Conservation (phyloP, 2,888 invertebrate genomes). For the Julus scandinavius region DNA sequence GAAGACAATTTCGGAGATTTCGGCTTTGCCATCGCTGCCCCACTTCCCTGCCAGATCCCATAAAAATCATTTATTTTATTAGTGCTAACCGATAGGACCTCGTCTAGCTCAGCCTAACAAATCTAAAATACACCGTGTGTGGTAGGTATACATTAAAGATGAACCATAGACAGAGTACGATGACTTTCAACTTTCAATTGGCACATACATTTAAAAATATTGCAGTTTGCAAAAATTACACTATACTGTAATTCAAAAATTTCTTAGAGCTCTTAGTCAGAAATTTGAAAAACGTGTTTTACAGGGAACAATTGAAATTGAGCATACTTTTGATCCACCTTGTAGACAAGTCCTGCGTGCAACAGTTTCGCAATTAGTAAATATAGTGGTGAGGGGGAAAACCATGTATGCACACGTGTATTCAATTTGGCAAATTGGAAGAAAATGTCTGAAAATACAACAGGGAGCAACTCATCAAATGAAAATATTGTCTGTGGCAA, state of each 20-base stretch:
- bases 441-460: neutral
- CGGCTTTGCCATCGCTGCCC: neutral
- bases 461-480: conserved; percentile 1
- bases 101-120: neutral
- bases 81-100: neutral
- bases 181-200: too few species aligned
- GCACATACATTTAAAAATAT: too few species aligned
- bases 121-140: neutral
- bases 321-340: neutral
- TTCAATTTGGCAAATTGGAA: conserved; percentile 39
- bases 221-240: too few species aligned
- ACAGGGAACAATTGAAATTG: too few species aligned
- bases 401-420: neutral
- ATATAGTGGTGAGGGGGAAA: neutral
- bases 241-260: too few species aligned
- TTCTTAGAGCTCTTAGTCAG: too few species aligned
- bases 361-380: neutral
- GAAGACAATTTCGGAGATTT: conserved; percentile 43
- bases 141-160: too few species aligned
- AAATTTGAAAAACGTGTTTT: too few species aligned
- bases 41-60: neutral
- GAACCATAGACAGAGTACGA: too few species aligned
- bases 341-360: neutral
- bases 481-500: neutral
- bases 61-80: conserved; percentile 33